Evolutionary conservation across 53 echinoderm and acorn worm species (phyloP), one percentile per base, ranked within the genome.

Genomic region (Luidia sarsii): DNA sequence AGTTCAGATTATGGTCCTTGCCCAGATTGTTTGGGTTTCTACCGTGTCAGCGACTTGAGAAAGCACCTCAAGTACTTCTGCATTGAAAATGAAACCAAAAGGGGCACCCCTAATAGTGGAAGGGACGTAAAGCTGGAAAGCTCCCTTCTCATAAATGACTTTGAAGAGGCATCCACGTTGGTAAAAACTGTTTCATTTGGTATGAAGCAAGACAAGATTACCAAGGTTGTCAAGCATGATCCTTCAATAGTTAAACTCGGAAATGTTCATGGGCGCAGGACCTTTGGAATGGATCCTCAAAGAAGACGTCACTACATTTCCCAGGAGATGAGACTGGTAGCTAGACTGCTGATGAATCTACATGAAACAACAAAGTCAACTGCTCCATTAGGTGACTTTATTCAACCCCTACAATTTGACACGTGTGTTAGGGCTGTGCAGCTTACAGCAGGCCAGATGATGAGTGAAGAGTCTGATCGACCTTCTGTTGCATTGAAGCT

Each of bases 401-500:
- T 82, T 82, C 37, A 9, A n/a, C 82, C 82, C 5, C 67, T 38
- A 21, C 35, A 35, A 32, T 82, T 82, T 51, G 69, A 82, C 52
- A 68, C 9, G 2, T 24, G 48, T 23, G 67, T 67, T 20, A 21
- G 34, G 22, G 34, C 31, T 46, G 85, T 75, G 24, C 62, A 31
- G 49, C 33, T 15, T 16, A 60, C 28, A 27, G 48, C 68, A 49
- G 49, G 68, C 68, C 68, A 68, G 32, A 38, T 18, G 21, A 50
- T 21, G 21, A 39, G 24, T 46, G 68, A 68, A 37, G 72, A 83
- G 60, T 7, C 29, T 28, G 52, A 83, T 22, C 57, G 57, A 3
- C 71, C 71, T 28, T 83, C 83, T 32, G 71, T 83, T 43, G 83
- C 83, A n/a, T 45, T 83, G 29, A 83, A 71, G 69, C 45, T 83